Evolutionary conservation across 2,888 invertebrate species (phyloP), one percentile per base, ranked within the genome.

Genomic region (Drosophila setosimentum): DNA sequence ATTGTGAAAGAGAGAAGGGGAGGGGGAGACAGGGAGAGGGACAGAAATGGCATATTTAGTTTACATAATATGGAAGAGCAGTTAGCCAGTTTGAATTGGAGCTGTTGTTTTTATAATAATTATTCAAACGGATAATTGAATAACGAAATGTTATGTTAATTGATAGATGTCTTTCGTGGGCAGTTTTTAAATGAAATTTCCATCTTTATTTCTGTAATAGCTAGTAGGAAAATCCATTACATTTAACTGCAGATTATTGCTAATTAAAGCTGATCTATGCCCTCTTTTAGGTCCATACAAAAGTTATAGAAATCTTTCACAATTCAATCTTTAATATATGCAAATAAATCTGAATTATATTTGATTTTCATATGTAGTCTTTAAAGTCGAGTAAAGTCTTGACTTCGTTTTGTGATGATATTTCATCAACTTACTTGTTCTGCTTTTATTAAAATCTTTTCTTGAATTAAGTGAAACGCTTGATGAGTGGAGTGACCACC

Each of bases 81-180:
- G 7, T 33, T 37, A 16, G 74, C 77, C 63, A 71, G 77, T 64
- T 78, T 81, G 61, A 59, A 48, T 64, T 75, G 71, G 48, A 76
- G 66, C 40, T 66, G 70, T 24, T 63, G 27, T 63, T 60, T n/a
- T n/a, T n/a, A n/a, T n/a, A n/a, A n/a, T n/a, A n/a, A 76, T 78
- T 71, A 67, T 80, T 67, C 64, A 68, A 55, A 78, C 73, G 51
- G 24, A 65, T 68, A 81, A 78, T 81, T 78, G 73, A 67, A 81
- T 77, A 81, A 78, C 68, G 49, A 53, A 77, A 49, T 40, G 58
- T n/a, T n/a, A n/a, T 24, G 40, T 80, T 51, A 81, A 68, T 65
- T 77, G 61, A 77, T 64, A 60, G 49, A 35, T 32, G 10, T 27
- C 21, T 3, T 53, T 53, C 30, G 57, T 61, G 40, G 30, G 18